These are phyloP conservation scores for Peromyscus polionotus DNA, from an alignment of 2,113 vertebrate species.

Conservation along the genomic window DNA sequence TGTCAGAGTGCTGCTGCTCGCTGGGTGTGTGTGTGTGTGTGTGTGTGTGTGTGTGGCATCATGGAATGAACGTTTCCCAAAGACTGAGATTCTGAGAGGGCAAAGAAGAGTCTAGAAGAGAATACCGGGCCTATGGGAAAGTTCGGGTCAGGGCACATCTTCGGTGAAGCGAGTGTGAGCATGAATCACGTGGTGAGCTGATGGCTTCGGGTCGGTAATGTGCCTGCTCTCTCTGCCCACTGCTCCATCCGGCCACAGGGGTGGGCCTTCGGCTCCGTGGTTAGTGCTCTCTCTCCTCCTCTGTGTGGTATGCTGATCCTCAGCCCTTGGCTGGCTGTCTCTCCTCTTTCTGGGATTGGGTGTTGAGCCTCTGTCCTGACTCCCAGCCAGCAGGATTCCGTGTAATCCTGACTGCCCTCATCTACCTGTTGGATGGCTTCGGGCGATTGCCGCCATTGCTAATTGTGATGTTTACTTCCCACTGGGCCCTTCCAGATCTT, in stretches of 20 bases:
- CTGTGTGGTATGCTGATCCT: not conserved
- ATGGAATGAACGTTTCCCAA: not conserved
- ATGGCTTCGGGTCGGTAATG: not conserved
- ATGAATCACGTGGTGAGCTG: not conserved
- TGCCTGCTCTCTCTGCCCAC: too few species aligned
- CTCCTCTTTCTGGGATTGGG: not conserved
- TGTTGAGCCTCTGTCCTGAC: not conserved
- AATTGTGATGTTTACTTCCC: not conserved
- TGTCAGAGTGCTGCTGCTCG: not conserved
- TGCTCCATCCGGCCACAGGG: fast-evolving
- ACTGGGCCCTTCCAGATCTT: not conserved
- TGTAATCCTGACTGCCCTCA: not conserved
- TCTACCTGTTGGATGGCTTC: not conserved
- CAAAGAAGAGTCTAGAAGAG: not conserved
- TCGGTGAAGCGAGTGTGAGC: not conserved
- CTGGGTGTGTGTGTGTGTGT: not conserved
- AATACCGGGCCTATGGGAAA: not conserved
- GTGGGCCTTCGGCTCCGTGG: not conserved
- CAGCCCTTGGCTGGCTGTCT: not conserved
- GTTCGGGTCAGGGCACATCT: not conserved
- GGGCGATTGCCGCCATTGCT: not conserved
- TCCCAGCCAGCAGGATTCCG: fast-evolving
- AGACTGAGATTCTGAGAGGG: not conserved
- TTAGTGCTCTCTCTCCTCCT: not conserved
- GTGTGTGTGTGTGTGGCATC: not conserved